Conservation (phyloP, 92 coral and sea anemone genomes). For the Zoanthus solanderi region DNA sequence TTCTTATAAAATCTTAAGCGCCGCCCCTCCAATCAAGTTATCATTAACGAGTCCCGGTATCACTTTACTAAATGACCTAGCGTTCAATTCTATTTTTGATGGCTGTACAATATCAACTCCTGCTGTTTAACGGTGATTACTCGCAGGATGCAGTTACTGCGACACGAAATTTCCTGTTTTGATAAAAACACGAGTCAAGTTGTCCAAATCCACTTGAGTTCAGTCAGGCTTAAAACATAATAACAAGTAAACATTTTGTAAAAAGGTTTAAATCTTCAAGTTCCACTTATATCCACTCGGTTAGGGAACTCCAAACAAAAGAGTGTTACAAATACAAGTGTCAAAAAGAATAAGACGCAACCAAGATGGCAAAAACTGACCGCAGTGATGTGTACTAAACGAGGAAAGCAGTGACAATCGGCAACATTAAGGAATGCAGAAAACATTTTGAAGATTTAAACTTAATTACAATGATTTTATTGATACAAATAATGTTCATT, state of each 20-base stretch:
- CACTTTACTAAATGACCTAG: slow-evolving; percentile 46
- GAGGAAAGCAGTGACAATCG: too few species aligned
- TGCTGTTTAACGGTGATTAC: slow-evolving; percentile 11
- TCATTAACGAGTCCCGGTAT: slow-evolving; percentile 80
- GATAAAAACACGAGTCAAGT: slow-evolving; percentile 1
- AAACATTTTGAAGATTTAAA: too few species aligned
- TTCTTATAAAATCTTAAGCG: slow-evolving; percentile 77
- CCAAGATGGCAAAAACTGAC: too few species aligned
- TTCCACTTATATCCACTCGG: slow-evolving; percentile 2
- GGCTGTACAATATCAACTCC: slow-evolving; percentile 17
- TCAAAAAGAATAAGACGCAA: background rate
- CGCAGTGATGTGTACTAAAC: too few species aligned
- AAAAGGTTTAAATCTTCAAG: slow-evolving; percentile 10
- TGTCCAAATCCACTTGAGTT: slow-evolving; percentile 19
- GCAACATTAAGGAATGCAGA: too few species aligned
- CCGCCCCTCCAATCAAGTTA: slow-evolving; percentile 98
- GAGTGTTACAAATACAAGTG: background rate
- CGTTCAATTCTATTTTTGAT: slow-evolving; percentile 30
- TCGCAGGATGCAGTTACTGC: slow-evolving; percentile 14
- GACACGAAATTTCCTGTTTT: slow-evolving; percentile 30
- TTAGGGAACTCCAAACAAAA: background rate
- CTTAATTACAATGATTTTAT: too few species aligned
- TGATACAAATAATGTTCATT: too few species aligned
- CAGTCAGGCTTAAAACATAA: background rate
- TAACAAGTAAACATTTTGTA: background rate